Evolutionary conservation across 2,797 vertebrate species (phyloP), one percentile per base, ranked within the genome.

Genomic region (Pteropus rufus): DNA sequence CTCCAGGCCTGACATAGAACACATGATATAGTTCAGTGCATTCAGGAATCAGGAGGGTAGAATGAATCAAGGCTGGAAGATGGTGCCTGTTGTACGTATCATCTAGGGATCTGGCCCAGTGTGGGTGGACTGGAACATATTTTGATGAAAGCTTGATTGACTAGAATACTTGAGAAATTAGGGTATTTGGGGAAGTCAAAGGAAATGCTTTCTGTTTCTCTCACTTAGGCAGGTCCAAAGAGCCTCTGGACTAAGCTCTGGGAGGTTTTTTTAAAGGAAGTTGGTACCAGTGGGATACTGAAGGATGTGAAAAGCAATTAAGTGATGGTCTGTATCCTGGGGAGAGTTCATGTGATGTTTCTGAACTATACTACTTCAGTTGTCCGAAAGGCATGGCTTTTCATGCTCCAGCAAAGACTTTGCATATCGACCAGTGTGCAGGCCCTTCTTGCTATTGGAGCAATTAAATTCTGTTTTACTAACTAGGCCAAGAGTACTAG

Each of bases 311-410:
- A 92, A 64, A 75, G 10, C 83, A 84, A 79, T 92, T 65, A 75
- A 58, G 52, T 36, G 9, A 36, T 56, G 34, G 31, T 76, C 36
- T 79, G 8, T 36, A 12, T 93, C 95, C 92, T 86, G 39, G 58
- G 31, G 39, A 96, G 92, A 69, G 77, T 79, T 80, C 62, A n/a
- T 89, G 88, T 89, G 73, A 82, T 92, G 5, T 44, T 91, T 91
- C 65, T 58, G 72, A 89, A 44, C 69, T 76, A 36, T 29, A 23
- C 29, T 36, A 23, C 44, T 56, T 79, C 31, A 56, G 12, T 79
- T 58, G 29, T 56, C 31, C 65, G 70, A 70, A 92, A 83, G 58
- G 3, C 31, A 15, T 44, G 77, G 19, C 49, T 73, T 81, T 54
- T 12, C 3, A 9, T 10, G 24, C 36, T 34, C 91, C n/a, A 34